Evolutionary conservation across 2,113 vertebrate genomes (phyloP), one percentile per base, ranked within the genome.

Genomic region (Ptychochromis oligacanthus): DNA sequence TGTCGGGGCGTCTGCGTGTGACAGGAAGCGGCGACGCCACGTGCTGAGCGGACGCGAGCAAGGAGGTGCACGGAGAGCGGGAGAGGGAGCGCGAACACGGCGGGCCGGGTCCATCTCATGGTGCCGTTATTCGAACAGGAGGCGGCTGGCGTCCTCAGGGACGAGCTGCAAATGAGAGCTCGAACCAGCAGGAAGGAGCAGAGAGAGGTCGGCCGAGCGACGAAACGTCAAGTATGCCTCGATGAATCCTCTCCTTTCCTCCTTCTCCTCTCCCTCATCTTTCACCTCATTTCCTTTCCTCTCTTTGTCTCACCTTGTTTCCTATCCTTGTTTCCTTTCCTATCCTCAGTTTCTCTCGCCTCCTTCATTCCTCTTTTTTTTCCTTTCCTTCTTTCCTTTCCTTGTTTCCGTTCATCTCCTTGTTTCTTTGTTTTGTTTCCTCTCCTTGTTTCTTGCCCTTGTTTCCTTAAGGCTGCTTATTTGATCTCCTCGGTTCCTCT

Each of bases 111-210:
- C 12, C 54, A 22, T 84, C 74, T 81, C 31, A 49, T 64, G 81
- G 76, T 34, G 54, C 55, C 79, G 84, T 90, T 90, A 90, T 81
- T 87, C 86, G 87, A 87, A 91, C 81, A 87, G 65, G 81, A 86
- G 76, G 12, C 70, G 26, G 67, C 64, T 75, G 17, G 58, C 17
- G 76, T 85, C 83, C 87, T 24, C n/a, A 20, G 70, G 75, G 83
- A 86, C 15, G 2, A 15, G 88, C 58, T 43, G 61, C 67, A 89
- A 88, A 87, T 9, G 74, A 88, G 79, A 74, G 38, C 75, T 89
- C 74, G 65, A 87, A 77, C 77, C 26, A 62, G 67, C 61, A 80
- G 58, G 57, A 52, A 56, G 8, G 36, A 82, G 54, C 24, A 26
- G 43, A 56, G 38, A 28, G 12, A 70, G 28, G 2, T 31, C 7